Evolutionary conservation across 2,113 vertebrate species (phyloP).

Genomic region (Chamaetylas fuelleborni): DNA sequence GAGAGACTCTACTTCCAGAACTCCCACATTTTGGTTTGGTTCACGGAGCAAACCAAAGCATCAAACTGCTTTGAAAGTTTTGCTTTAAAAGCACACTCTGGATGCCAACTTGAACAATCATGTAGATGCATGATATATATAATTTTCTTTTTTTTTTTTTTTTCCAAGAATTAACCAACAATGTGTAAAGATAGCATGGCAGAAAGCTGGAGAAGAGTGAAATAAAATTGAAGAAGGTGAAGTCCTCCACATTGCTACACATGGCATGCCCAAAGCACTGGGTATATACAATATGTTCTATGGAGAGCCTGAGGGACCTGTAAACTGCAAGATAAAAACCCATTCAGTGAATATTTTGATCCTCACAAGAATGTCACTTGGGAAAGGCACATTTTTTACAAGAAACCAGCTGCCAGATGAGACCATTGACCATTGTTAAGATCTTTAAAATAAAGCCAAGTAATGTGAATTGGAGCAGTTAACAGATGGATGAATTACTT

Average conservation of each 20-base stretch:
- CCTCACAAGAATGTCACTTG: conserved; percentile 62
- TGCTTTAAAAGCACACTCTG: not conserved
- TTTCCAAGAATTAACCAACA: not conserved
- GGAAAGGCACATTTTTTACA: conserved; percentile 69
- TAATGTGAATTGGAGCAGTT: conserved; percentile 68
- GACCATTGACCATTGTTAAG: conserved; percentile 70
- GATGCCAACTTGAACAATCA: not conserved
- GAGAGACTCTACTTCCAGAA: not conserved
- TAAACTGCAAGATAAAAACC: conserved; percentile 60
- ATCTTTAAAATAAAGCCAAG: conserved; percentile 73
- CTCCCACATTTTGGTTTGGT: not conserved
- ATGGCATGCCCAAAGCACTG: conserved; percentile 57
- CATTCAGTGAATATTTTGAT: conserved; percentile 67
- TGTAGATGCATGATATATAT: not conserved
- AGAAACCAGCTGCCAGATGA: conserved; percentile 70
- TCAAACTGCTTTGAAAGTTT: not conserved
- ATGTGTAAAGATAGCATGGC: not conserved
- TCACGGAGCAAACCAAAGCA: not conserved
- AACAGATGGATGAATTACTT: conserved; percentile 72
- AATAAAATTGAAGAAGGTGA: conserved; percentile 37
- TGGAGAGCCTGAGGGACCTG: conserved; percentile 52
- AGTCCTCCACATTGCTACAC: conserved; percentile 41
- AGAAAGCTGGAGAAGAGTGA: conserved; percentile 33
- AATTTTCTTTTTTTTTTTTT: not conserved
- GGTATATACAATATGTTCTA: conserved; percentile 61